Conservation (phyloP, 2,888 invertebrate genomes). For the Campoletis raptor region DNA sequence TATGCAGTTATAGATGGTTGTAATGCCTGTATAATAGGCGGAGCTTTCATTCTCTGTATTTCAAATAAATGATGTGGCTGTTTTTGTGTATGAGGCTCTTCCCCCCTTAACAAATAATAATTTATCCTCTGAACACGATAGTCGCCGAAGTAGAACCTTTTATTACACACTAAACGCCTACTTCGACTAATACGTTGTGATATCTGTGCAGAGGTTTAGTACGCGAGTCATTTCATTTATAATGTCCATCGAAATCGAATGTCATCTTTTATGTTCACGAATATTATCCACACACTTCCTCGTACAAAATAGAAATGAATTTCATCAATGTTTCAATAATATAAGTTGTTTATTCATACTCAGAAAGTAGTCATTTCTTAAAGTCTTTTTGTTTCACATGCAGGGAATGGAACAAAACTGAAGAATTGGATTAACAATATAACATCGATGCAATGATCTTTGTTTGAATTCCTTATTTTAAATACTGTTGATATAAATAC, state of each 20-base stretch:
- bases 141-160: slow-evolving; percentile 38
- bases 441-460: too few relatives aligned
- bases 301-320: too few relatives aligned
- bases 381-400: too few relatives aligned
- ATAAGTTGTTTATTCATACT: too few relatives aligned
- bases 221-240: background rate
- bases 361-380: too few relatives aligned
- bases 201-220: background rate
- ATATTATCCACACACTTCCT: too few relatives aligned
- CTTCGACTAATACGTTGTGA: slow-evolving; percentile 2
- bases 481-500: background rate
- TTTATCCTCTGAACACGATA: slow-evolving; percentile 67
- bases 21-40: slow-evolving; percentile 6
- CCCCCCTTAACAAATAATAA: slow-evolving; percentile 66
- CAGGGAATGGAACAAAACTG: too few relatives aligned
- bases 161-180: slow-evolving; percentile 10
- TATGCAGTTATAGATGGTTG: slow-evolving; percentile 19
- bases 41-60: slow-evolving; percentile 46
- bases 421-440: too few relatives aligned
- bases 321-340: too few relatives aligned
- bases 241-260: background rate
- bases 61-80: slow-evolving; percentile 68
- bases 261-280: background rate
- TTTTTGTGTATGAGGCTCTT: slow-evolving; percentile 56
- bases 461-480: too few relatives aligned